A percentile compares a stretch with the other conserved stretches of the same genome.
These are phyloP conservation scores for Aleadryas rufinucha DNA, from an alignment of 2,113 vertebrate species.

Conservation along the genomic window DNA sequence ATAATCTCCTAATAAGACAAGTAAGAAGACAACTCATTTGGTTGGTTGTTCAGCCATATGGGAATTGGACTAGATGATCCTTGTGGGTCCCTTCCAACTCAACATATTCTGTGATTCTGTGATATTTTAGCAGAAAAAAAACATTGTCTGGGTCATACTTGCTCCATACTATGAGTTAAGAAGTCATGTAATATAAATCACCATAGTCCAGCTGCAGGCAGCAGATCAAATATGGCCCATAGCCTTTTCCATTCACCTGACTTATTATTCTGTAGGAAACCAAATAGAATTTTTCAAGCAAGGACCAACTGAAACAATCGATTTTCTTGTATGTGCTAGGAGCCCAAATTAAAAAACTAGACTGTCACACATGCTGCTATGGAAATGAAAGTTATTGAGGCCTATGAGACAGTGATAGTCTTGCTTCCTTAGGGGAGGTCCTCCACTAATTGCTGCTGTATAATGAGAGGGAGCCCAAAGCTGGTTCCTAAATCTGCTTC, in stretches of 20 bases:
- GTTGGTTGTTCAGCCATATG: background rate
- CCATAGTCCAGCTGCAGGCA: background rate
- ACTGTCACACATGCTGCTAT: accelerated
- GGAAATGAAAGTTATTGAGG: background rate
- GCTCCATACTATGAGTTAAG: background rate
- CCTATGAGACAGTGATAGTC: background rate
- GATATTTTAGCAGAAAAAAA: background rate
- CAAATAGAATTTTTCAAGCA: background rate
- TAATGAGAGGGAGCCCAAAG: background rate
- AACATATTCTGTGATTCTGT: background rate
- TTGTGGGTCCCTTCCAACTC: background rate
- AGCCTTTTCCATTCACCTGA: background rate
- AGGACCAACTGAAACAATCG: background rate
- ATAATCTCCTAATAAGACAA: background rate
- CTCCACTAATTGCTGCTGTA: background rate
- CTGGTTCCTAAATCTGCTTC: background rate
- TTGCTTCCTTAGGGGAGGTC: background rate
- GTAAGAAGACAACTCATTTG: background rate
- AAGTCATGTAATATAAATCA: background rate
- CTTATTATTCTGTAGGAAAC: background rate
- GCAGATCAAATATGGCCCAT: background rate
- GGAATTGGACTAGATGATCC: background rate
- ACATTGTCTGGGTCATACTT: background rate
- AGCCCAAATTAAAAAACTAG: background rate
- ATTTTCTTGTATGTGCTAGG: background rate